Percentiles rank a stretch among this genome's conserved stretches.
phyloP scores from a whole-genome alignment of 2,113 vertebrate species.

The Semicossyphus pulcher region DNA sequence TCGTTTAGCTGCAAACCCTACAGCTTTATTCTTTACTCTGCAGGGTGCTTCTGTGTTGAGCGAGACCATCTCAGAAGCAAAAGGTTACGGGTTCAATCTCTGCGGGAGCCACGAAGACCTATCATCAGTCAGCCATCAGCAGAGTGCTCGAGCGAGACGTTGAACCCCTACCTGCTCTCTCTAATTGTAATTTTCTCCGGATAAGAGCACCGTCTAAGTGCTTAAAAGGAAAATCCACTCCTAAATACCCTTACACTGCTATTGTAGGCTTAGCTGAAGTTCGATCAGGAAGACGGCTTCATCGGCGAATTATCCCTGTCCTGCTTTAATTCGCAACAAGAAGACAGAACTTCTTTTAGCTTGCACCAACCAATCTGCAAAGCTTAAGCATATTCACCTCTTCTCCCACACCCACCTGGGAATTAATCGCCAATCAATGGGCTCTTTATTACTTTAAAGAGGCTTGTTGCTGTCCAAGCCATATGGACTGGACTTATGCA shows the following conservation, averaged over 20 bases:
- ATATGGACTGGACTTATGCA: too few species aligned
- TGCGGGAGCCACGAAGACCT: not conserved
- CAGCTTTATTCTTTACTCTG: constrained; percentile 25
- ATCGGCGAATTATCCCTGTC: constrained; percentile 40
- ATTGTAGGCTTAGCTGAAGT: constrained; percentile 50
- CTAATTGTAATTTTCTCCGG: constrained; percentile 21
- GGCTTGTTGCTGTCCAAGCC: constrained; percentile 3
- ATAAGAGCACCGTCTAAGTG: constrained; percentile 28
- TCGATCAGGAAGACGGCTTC: constrained; percentile 47
- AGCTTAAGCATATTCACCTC: constrained; percentile 26
- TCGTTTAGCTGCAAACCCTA: constrained; percentile 19
- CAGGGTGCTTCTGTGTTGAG: constrained; percentile 30
- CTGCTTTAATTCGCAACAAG: constrained; percentile 27
- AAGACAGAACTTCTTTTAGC: constrained; percentile 20
- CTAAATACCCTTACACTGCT: constrained; percentile 8
- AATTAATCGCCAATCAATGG: constrained; percentile 47
- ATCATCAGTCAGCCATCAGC: constrained; percentile 18
- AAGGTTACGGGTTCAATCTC: constrained; percentile 40
- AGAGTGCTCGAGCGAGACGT: not conserved
- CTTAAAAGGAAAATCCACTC: constrained; percentile 53
- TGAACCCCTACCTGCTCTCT: constrained; percentile 12
- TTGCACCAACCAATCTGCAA: constrained; percentile 48
- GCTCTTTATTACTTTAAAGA: constrained; percentile 17
- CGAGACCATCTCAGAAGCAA: not conserved
- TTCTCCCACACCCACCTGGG: constrained; percentile 33